phyloP scores from a whole-genome alignment of 37 sponge, comb jelly and placozoan genomes.

The Cliona cf. orientalis region DNA sequence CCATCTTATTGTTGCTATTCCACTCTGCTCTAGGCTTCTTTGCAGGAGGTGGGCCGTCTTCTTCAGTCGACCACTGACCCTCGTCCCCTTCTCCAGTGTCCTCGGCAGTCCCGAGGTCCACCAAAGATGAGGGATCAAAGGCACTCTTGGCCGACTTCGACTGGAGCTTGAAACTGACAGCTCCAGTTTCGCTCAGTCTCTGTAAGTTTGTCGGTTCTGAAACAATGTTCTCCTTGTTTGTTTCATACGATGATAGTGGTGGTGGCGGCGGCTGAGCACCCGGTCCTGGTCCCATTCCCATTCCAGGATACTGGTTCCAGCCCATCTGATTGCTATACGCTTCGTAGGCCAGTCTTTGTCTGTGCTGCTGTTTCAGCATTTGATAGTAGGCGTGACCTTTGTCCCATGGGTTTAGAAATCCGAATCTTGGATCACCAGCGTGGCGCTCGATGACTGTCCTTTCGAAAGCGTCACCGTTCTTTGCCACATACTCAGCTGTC shows the following conservation, averaged over 20 bases:
- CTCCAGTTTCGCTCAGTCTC: conserved; percentile 56
- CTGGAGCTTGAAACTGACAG: conserved; percentile 68
- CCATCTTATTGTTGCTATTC: neutral
- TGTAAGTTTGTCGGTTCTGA: conserved; percentile 32
- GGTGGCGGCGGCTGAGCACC: too few species aligned
- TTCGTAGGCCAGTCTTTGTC: conserved; percentile 29
- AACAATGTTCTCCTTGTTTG: conserved; percentile 10
- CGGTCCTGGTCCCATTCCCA: too few species aligned
- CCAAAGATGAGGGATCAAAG: too few species aligned
- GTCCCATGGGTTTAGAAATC: conserved; percentile 84
- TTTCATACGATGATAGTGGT: neutral
- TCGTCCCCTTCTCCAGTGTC: too few species aligned
- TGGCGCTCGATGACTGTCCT: conserved; percentile 69
- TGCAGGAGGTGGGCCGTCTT: conserved; percentile 10
- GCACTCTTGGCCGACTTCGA: too few species aligned
- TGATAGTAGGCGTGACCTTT: conserved; percentile 78
- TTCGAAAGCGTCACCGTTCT: conserved; percentile 80
- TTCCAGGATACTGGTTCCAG: too few species aligned
- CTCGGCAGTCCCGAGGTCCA: too few species aligned
- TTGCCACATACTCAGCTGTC: conserved; percentile 90
- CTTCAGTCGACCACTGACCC: too few species aligned
- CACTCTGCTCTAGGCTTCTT: conserved; percentile 9
- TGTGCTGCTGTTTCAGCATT: conserved; percentile 51
- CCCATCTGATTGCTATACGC: neutral
- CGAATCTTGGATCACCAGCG: conserved; percentile 73